Percentiles rank a stretch among this genome's conserved stretches.
phyloP scores from a whole-genome alignment of 1,140 invertebrate species.

The Asobara japonica region DNA sequence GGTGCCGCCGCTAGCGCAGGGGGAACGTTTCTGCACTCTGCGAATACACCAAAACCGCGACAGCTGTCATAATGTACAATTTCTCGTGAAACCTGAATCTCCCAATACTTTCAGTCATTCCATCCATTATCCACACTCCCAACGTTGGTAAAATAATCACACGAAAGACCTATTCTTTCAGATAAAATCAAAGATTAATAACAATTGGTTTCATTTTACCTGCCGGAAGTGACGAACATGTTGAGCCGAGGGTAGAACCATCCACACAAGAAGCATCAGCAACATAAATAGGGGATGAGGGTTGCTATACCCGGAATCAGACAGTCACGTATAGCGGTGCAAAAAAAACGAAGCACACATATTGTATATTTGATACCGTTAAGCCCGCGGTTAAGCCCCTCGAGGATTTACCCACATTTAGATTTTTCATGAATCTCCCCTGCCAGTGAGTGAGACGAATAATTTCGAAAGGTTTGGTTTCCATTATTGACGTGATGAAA shows the following conservation, averaged over 20 bases:
- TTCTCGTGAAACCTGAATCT: no score
- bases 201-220: neutral
- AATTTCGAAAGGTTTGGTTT: neutral
- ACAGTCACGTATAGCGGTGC: neutral
- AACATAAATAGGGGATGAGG: conserved; percentile 19
- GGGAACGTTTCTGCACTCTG: no score
- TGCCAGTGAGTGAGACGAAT: neutral
- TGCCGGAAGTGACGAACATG: neutral
- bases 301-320: conserved; percentile 5
- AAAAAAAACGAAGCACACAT: neutral
- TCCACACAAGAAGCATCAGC: neutral
- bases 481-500: neutral
- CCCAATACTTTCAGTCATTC: no score
- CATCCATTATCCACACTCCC: neutral
- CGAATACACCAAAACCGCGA: no score
- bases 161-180: neutral
- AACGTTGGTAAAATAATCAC: neutral
- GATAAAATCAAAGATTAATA: neutral
- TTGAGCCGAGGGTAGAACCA: neutral
- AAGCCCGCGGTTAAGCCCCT: neutral
- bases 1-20: no score
- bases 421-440: neutral
- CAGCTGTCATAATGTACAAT: no score
- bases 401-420: neutral
- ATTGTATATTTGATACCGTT: neutral